These are phyloP conservation scores for Rhamnusium bicolor DNA, from an alignment of 2,888 invertebrate genomes.

Conservation along the genomic window DNA sequence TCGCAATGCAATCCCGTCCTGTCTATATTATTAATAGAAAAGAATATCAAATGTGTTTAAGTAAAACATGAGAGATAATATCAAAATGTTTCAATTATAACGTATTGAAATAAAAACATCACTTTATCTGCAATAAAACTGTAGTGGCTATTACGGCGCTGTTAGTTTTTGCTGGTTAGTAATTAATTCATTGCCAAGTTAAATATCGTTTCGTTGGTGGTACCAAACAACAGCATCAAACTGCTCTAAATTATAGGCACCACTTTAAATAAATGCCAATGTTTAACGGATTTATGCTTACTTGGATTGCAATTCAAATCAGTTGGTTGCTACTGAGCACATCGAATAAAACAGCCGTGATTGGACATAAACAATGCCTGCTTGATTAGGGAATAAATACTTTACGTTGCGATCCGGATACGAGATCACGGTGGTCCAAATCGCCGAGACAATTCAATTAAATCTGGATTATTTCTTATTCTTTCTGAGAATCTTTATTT, in stretches of 20 bases:
- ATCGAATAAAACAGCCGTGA: constrained; percentile 64
- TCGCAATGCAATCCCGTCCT: too few relatives aligned
- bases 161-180: constrained; percentile 24
- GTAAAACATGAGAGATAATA: neutral
- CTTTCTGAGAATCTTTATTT: constrained; percentile 40
- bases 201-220: constrained; percentile 33
- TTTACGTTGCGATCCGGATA: constrained; percentile 57
- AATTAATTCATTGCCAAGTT: constrained; percentile 40
- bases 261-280: constrained; percentile 67
- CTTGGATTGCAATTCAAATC: constrained; percentile 68
- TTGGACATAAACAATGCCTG: constrained; percentile 68
- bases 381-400: constrained; percentile 70
- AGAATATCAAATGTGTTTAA: too few relatives aligned
- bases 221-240: constrained; percentile 34
- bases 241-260: constrained; percentile 63
- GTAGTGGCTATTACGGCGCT: constrained; percentile 9
- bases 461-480: constrained; percentile 56
- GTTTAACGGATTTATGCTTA: constrained; percentile 67
- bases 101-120: constrained; percentile 12
- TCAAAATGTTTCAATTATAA: neutral
- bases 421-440: constrained; percentile 66
- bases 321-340: constrained; percentile 63
- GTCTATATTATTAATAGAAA: too few relatives aligned
- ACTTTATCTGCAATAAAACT: constrained; percentile 21
- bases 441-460: constrained; percentile 68